Conservation (phyloP, 2,113 vertebrate genomes). For the Nesoenas mayeri region DNA sequence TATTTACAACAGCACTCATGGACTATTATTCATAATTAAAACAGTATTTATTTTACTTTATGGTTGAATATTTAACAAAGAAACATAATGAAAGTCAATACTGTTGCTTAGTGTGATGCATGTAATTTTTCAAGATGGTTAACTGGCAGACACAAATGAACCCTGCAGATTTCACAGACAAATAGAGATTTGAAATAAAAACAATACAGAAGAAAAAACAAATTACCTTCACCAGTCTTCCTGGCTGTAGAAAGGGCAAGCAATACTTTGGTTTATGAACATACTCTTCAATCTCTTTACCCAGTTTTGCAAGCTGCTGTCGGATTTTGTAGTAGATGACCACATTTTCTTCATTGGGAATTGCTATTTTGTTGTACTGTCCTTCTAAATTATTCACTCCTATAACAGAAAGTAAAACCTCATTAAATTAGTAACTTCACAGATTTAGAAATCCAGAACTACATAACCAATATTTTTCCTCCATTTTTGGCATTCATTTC, state of each 20-base stretch:
- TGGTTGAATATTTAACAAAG: neutral
- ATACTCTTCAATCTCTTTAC: slow-evolving; percentile 94
- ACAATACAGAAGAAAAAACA: neutral
- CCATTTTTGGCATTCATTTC: neutral
- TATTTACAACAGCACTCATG: neutral
- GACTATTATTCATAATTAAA: neutral
- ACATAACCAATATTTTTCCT: neutral
- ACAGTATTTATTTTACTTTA: neutral
- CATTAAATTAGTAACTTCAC: neutral
- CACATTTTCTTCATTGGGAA: slow-evolving; percentile 94
- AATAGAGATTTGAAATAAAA: neutral
- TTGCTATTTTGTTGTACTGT: slow-evolving; percentile 90
- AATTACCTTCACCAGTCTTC: slow-evolving; percentile 90
- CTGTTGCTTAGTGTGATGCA: accelerated
- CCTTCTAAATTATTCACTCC: slow-evolving; percentile 87
- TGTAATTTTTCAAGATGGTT: neutral
- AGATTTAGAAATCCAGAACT: neutral
- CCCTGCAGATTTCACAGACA: neutral
- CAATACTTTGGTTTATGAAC: slow-evolving; percentile 96
- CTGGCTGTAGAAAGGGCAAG: slow-evolving; percentile 94
- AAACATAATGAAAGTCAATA: neutral
- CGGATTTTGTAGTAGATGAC: slow-evolving; percentile 96
- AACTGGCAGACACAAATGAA: neutral
- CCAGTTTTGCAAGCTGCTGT: slow-evolving; percentile 92
- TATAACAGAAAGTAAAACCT: slow-evolving; percentile 41